phyloP scores from a whole-genome alignment of 2,797 vertebrate genomes.

The Pampus argenteus region DNA sequence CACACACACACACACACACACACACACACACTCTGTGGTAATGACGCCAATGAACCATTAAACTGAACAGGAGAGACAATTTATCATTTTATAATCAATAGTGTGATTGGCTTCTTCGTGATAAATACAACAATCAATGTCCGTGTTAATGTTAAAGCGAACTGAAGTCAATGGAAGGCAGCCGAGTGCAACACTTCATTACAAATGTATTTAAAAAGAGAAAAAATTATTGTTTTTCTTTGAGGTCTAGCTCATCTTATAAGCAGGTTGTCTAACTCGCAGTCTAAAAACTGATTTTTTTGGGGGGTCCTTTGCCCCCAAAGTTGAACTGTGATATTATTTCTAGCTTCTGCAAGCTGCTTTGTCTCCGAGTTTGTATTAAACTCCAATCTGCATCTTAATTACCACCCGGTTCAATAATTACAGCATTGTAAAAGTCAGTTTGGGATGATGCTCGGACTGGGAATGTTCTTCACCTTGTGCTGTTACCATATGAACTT shows the following conservation, averaged over 20 bases:
- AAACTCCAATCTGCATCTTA: not conserved
- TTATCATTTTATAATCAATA: slow-evolving; percentile 3
- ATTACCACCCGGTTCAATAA: not conserved
- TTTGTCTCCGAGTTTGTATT: not conserved
- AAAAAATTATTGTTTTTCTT: not conserved
- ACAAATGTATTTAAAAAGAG: not conserved
- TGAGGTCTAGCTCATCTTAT: not conserved
- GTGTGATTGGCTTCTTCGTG: not conserved
- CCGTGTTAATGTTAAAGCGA: slow-evolving; percentile 4
- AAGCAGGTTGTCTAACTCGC: not conserved
- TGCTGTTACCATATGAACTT: slow-evolving; percentile 23
- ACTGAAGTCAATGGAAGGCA: not conserved
- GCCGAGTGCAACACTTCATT: not conserved
- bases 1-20: no score
- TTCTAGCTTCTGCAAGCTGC: not conserved
- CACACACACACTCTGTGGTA: not conserved
- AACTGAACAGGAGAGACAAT: not conserved
- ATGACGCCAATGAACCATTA: not conserved
- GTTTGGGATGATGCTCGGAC: not conserved
- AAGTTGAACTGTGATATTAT: not conserved
- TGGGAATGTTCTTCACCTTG: slow-evolving; percentile 5
- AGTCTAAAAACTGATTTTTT: not conserved
- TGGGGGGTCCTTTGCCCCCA: not conserved
- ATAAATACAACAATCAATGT: slow-evolving; percentile 12
- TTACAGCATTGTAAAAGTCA: not conserved